phyloP scores from a whole-genome alignment of 2,888 invertebrate species.

The Hypercompe scribonia region DNA sequence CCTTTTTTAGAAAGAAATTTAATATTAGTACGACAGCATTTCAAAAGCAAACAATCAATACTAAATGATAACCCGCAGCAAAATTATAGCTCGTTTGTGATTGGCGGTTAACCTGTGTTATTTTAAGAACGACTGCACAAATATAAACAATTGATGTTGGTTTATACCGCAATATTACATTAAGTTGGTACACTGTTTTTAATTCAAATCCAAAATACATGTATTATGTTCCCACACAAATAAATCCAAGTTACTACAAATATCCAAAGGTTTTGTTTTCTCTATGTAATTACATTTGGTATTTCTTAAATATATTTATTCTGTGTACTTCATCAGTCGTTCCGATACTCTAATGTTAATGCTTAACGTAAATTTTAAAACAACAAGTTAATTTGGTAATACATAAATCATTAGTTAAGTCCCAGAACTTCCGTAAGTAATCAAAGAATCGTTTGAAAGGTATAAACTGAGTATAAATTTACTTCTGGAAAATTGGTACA shows the following conservation, averaged over 20 bases:
- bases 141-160: background rate
- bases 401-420: conserved; percentile 12
- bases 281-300: too few species aligned
- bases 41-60: background rate
- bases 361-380: background rate
- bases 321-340: background rate
- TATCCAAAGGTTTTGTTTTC: too few species aligned
- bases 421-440: conserved; percentile 16
- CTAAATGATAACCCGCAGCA: background rate
- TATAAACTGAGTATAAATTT: conserved; percentile 17
- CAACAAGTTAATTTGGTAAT: conserved; percentile 5
- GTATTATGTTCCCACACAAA: background rate
- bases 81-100: background rate
- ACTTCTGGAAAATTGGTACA: conserved; percentile 12
- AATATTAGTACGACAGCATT: background rate
- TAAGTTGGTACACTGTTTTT: too few species aligned
- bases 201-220: background rate
- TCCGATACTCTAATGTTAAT: background rate
- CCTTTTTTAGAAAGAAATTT: too few species aligned
- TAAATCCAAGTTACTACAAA: background rate
- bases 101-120: background rate
- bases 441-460: conserved; percentile 13
- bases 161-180: background rate
- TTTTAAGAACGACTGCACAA: background rate
- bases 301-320: background rate